These are phyloP conservation scores for Temnothorax ravouxi DNA, from an alignment of 2,888 invertebrate species.

Conservation along the genomic window DNA sequence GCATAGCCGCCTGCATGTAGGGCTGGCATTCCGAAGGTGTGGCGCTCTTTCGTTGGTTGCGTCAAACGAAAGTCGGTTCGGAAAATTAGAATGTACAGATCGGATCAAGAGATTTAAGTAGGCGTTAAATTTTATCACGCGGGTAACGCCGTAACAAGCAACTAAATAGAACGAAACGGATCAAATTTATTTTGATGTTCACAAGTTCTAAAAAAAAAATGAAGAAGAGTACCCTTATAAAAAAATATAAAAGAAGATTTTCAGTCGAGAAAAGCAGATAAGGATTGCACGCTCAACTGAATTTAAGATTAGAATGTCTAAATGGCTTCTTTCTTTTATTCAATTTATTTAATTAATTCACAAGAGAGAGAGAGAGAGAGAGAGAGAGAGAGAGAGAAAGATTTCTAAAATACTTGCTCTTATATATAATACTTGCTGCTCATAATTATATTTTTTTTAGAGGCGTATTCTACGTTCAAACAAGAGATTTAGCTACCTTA, in stretches of 20 bases:
- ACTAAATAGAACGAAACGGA: not conserved
- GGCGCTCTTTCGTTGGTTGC: constrained; percentile 34
- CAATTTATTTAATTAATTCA: constrained; percentile 2
- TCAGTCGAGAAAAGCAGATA: not conserved
- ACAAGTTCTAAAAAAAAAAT: not conserved
- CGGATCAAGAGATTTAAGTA: constrained; percentile 1
- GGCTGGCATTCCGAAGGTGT: constrained; percentile 35
- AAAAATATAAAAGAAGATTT: not conserved
- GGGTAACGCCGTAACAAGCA: not conserved
- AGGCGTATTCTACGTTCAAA: not conserved
- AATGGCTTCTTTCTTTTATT: not conserved
- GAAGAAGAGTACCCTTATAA: not conserved
- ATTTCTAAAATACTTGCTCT: not conserved
- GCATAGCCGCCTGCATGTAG: constrained; percentile 20
- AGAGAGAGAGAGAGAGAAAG: no score
- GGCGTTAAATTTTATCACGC: not conserved
- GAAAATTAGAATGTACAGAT: constrained; percentile 21
- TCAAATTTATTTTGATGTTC: not conserved
- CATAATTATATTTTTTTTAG: not conserved
- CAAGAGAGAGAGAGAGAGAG: no score
- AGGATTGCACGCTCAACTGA: constrained; percentile 1
- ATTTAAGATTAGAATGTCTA: not conserved
- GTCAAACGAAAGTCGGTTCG: constrained; percentile 25
- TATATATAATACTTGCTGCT: not conserved
- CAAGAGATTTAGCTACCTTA: not conserved